Conservation (phyloP, 2,797 vertebrate genomes). For the Neosalanx taihuensis region DNA sequence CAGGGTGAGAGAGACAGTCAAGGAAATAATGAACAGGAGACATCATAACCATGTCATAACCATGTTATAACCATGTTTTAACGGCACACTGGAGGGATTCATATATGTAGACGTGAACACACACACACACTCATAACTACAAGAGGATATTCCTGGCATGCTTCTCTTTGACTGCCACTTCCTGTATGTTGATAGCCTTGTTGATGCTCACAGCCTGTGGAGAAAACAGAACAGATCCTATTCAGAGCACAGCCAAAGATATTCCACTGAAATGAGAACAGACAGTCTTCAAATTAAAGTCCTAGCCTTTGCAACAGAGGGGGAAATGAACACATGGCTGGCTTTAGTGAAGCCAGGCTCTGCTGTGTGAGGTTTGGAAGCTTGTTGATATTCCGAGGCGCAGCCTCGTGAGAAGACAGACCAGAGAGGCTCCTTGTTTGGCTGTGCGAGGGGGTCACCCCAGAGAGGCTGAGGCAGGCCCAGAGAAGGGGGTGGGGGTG, state of each 20-base stretch:
- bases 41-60: not conserved
- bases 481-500: not conserved
- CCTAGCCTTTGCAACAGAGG: too few species aligned
- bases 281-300: too few species aligned
- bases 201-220: constrained; percentile 98
- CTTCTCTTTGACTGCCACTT: constrained; percentile 98
- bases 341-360: not conserved
- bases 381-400: not conserved
- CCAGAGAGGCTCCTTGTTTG: not conserved
- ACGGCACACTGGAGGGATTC: constrained; percentile 12
- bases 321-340: too few species aligned
- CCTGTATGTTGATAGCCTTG: constrained; percentile 99
- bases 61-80: constrained; percentile 8
- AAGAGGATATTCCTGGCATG: constrained; percentile 98
- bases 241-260: constrained; percentile 23
- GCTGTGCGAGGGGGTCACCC: not conserved
- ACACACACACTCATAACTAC: constrained; percentile 17
- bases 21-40: constrained; percentile 49
- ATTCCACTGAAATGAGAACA: too few species aligned
- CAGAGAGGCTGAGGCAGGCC: not conserved
- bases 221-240: constrained; percentile 23
- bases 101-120: not conserved
- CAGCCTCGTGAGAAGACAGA: not conserved
- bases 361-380: not conserved
- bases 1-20: constrained; percentile 79